Conservation (phyloP, 2,113 vertebrate genomes). For the Lycaon pictus region DNA sequence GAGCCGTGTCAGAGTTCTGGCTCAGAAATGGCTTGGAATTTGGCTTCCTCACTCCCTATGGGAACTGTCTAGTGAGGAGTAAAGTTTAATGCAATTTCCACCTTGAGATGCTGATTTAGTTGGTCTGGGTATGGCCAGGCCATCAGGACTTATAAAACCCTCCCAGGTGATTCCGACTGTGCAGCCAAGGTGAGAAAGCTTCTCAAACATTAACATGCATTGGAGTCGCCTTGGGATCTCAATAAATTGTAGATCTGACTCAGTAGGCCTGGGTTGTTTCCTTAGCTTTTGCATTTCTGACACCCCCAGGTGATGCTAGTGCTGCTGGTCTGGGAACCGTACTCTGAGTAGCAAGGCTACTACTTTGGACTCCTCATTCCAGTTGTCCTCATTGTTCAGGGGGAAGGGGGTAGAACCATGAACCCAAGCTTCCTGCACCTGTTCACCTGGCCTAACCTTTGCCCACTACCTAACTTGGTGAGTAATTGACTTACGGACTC, state of each 20-base stretch:
- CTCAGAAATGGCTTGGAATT: neutral
- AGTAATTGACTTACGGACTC: neutral
- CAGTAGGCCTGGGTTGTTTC: neutral
- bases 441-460: neutral
- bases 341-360: neutral
- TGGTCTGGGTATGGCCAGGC: neutral
- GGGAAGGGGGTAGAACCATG: neutral
- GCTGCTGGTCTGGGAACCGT: neutral
- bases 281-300: neutral
- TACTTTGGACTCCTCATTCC: neutral
- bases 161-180: neutral
- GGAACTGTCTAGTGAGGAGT: neutral
- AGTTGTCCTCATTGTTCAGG: neutral
- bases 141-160: neutral
- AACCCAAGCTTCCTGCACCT: neutral
- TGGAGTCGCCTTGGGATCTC: rapidly evolving
- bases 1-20: neutral
- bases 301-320: neutral
- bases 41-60: neutral
- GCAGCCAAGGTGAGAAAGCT: neutral
- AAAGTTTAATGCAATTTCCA: neutral
- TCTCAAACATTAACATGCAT: neutral
- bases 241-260: neutral
- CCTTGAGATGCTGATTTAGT: neutral
- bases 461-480: neutral